Percentiles rank a stretch among this genome's conserved stretches.
phyloP scores from a whole-genome alignment of 2,797 vertebrate species.

The Glyptemys insculpta region DNA sequence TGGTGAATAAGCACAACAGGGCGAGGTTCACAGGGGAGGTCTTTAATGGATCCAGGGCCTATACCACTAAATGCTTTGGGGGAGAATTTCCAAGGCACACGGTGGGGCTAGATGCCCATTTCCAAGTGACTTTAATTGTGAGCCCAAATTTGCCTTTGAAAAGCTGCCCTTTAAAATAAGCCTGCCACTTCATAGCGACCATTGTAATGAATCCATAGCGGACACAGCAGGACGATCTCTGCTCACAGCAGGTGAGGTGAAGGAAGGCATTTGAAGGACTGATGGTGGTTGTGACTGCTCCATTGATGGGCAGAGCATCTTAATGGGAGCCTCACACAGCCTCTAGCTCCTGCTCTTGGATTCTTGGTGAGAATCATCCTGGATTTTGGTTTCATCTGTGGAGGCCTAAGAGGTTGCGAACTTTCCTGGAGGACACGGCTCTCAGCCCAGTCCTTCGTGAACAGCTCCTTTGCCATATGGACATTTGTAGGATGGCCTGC shows the following conservation, averaged over 20 bases:
- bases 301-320: neutral
- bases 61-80: neutral
- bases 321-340: neutral
- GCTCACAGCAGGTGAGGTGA: neutral
- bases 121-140: neutral
- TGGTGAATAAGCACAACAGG: neutral
- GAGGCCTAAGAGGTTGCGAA: neutral
- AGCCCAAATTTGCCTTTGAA: neutral
- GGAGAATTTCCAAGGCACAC: neutral
- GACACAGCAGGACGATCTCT: neutral
- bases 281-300: neutral
- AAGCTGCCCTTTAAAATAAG: neutral
- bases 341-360: neutral
- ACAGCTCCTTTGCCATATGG: neutral
- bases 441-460: neutral
- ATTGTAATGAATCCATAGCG: neutral
- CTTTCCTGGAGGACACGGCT: neutral
- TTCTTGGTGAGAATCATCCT: neutral
- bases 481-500: neutral
- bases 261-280: neutral
- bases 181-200: neutral
- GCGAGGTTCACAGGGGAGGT: neutral
- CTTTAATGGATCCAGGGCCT: neutral
- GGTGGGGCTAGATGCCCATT: fast-evolving
- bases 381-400: neutral